Evolutionary conservation across 2,113 vertebrate genomes (phyloP), one percentile per base, ranked within the genome.

Genomic region (Sylvilagus bachmani): DNA sequence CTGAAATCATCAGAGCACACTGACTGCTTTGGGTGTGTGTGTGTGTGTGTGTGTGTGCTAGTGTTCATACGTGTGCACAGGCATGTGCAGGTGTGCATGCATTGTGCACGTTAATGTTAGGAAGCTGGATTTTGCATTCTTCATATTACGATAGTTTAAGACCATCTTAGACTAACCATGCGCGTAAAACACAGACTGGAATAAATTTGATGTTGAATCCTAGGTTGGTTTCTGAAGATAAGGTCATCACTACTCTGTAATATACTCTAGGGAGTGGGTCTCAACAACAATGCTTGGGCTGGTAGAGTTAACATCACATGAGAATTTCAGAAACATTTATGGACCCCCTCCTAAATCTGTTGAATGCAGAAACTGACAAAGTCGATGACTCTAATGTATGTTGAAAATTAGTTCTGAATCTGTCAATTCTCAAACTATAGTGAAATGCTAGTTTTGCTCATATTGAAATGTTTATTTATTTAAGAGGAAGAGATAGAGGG

Each of bases 131-230:
- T 87, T 22, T 21, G 4, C 29, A 5, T 27, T 6, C 33, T 49
- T 53, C 24, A 14, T 21, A 0, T 36, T 19, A 1, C 2, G 13
- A 16, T 31, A 13, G 13, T 19, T 64, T 13, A 17, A 70, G 67
- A 33, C 67, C 27, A 0, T n/a, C n/a, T 2, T 22, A 4, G 19
- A 33, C 71, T 33, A 22, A 51, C 31, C 24, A 3, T 14, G 38
- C 21, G 29, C 13, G 19, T 5, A 10, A 13, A 36, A 2, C 0
- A 3, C 2, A 10, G 4, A 22, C 1, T 1, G 0, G 7, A 24
- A 36, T 67, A 25, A 31, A 29, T 62, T 25, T 17, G 24, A 5
- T n/a, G 17, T 16, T 27, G 61, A 27, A 16, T 3, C 55, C 10
- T 22, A 8, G 14, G 19, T 8, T 53, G 6, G 31, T 14, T 83